Conservation (phyloP, 2,113 vertebrate species). For the Apus apus region DNA sequence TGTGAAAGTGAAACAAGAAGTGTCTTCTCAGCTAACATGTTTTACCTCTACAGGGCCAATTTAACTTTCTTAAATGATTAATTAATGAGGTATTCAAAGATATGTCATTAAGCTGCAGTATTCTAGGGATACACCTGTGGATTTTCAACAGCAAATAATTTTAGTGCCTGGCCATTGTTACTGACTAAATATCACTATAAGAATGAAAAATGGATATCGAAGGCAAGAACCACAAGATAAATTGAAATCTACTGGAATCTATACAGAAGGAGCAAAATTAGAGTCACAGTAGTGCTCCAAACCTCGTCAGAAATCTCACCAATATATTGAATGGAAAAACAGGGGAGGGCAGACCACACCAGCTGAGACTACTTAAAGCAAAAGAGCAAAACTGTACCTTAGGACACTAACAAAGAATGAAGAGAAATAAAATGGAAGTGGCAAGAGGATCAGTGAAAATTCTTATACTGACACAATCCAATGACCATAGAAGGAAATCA, state of each 20-base stretch:
- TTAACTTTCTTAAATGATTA: not conserved
- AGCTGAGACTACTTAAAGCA: not conserved
- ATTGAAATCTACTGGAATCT: not conserved
- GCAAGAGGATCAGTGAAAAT: not conserved
- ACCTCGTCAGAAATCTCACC: not conserved
- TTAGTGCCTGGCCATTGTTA: not conserved
- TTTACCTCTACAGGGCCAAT: not conserved
- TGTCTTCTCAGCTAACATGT: not conserved
- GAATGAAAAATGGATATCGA: not conserved
- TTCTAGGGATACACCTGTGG: not conserved
- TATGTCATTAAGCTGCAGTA: not conserved
- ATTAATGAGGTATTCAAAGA: not conserved
- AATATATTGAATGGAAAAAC: not conserved
- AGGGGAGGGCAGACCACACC: not conserved
- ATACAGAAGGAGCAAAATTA: not conserved
- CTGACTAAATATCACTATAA: not conserved
- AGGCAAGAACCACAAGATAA: not conserved
- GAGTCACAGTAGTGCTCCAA: not conserved
- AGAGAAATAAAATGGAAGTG: not conserved
- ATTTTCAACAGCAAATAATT: not conserved
- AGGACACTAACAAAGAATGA: not conserved
- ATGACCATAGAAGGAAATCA: not conserved
- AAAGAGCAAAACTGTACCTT: not conserved
- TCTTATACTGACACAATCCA: not conserved
- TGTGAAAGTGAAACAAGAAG: not conserved